Base-by-base conservation (phyloP, 1,140 invertebrate genomes). In the Leptinotarsa lineolata region DNA sequence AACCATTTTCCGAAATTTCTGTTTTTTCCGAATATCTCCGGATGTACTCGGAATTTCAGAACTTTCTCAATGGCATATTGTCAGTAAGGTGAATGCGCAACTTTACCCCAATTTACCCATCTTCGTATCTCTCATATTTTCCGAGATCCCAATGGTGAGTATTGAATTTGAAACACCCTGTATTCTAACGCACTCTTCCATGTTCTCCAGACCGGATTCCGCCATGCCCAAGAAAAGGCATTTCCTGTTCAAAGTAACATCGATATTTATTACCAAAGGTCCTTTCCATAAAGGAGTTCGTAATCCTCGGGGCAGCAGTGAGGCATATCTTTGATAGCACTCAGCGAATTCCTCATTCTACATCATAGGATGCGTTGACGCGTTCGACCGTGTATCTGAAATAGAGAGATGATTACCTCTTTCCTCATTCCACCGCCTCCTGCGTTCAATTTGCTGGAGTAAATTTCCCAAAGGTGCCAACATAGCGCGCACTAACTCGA, bases 401-500 rank as follows among this genome's bases (percentile, higher is more conserved):
- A 66, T 66, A 66, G 64, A 66, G 64, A 66, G 64, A 66, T 66
- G 64, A 66, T 66, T 66, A 66, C 64, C 64, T 66, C 64, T 66
- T 66, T 66, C 22, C 64, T 54, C 48, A 54, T 54, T 39, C 30
- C 48, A 66, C 39, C 64, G 64, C 64, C 64, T 66, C 39, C 64
- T 39, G 64, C 64, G 64, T 66, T 66, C 64, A 66, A 66, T 66
- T 66, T 66, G 64, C n/a, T 44, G 64, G n/a, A 66, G 64, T 66
- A 66, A 66, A 66, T 66, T 66, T 66, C 64, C 64, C 64, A 66
- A 66, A 66, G 64, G 64, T 66, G 64, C 64, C 22, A 66, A 66
- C 22, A 39, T 66, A 66, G 22, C 64, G 64, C 64, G 64, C 48
- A 54, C 48, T 54, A 54, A 54, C 48, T 54, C 48, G 48, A 54